These are phyloP conservation scores for Sinocyclocheilus maitianheensis DNA, from an alignment of 2,113 vertebrate species.

Conservation along the genomic window DNA sequence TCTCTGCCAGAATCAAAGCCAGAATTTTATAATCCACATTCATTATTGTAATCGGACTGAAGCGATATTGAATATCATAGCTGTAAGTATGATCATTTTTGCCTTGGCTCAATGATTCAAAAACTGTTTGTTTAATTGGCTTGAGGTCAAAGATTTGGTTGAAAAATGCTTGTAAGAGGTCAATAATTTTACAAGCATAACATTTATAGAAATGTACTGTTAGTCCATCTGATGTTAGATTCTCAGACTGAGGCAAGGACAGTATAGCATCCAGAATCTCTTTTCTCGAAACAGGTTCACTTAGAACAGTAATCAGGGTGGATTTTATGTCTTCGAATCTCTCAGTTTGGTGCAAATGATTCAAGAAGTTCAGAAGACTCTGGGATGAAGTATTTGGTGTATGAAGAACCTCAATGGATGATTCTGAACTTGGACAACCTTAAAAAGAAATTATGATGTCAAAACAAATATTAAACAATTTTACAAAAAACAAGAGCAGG, in stretches of 20 bases:
- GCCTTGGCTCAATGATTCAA: neutral
- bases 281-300: constrained; percentile 39
- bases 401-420: neutral
- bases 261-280: constrained; percentile 46
- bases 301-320: constrained; percentile 5
- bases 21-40: constrained; percentile 52
- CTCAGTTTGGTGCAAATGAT: constrained; percentile 33
- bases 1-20: constrained; percentile 38
- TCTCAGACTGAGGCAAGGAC: constrained; percentile 24
- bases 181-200: constrained; percentile 36
- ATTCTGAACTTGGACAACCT: neutral
- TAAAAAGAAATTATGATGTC: neutral
- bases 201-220: constrained; percentile 47
- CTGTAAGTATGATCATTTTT: constrained; percentile 48
- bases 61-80: neutral
- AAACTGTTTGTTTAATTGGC: neutral
- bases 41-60: neutral
- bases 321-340: constrained; percentile 38
- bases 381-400: neutral
- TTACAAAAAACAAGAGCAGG: neutral
- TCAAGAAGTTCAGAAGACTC: constrained; percentile 43
- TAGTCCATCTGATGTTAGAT: constrained; percentile 38
- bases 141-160: constrained; percentile 43
- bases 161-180: constrained; percentile 51
- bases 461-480: neutral